These are phyloP conservation scores for Ridgeia piscesae DNA, from an alignment of 1,140 invertebrate genomes.

Conservation along the genomic window DNA sequence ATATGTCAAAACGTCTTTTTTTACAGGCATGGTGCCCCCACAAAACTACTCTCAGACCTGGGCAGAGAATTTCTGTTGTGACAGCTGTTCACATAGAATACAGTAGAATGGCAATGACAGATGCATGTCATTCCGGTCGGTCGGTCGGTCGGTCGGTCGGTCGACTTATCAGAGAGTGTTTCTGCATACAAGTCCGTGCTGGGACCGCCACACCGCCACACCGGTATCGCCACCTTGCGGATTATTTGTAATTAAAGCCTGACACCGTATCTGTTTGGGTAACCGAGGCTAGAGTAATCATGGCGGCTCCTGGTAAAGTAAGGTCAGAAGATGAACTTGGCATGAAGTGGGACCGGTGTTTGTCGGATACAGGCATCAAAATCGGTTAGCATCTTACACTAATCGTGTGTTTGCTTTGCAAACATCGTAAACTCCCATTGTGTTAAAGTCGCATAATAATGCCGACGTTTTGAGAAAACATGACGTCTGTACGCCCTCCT, in stretches of 20 bases:
- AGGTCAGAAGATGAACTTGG: conserved; percentile 61
- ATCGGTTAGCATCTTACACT: conserved; percentile 38
- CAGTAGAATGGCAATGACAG: too few relatives aligned
- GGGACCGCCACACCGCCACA: too few relatives aligned
- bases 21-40: background rate
- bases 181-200: too few relatives aligned
- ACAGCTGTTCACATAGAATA: too few relatives aligned
- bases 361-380: conserved; percentile 61
- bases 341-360: conserved; percentile 60
- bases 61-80: too few relatives aligned
- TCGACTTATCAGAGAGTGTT: too few relatives aligned
- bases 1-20: background rate
- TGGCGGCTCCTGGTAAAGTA: conserved; percentile 22
- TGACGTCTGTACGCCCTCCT: background rate
- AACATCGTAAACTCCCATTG: background rate
- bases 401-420: conserved; percentile 20
- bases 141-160: too few relatives aligned
- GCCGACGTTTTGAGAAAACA: background rate
- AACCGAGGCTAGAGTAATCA: background rate
- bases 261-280: background rate
- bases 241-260: too few relatives aligned
- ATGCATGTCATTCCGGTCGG: too few relatives aligned
- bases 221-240: too few relatives aligned
- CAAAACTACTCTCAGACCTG: background rate
- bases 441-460: background rate